Percentiles rank a stretch among this genome's conserved stretches.
Conservation (phyloP, 2,888 invertebrate genomes). For the Pristionchus entomophagus region DNA sequence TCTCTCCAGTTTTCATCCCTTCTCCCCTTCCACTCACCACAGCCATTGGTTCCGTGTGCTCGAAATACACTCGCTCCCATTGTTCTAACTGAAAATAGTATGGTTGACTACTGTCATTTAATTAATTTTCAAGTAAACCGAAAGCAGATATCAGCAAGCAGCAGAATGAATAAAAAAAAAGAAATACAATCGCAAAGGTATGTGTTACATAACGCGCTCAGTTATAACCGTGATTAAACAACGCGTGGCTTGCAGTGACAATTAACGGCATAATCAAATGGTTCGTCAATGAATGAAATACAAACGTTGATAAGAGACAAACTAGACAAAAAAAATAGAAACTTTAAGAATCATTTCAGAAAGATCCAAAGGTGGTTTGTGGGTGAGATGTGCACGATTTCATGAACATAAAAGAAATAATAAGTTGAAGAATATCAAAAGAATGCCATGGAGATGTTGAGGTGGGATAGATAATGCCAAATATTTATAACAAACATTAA, state of each 20-base stretch:
- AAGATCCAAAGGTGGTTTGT: too few species aligned
- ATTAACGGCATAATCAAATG: not conserved
- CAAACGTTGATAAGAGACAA: not conserved
- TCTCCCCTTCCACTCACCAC: not conserved
- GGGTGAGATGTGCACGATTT: too few species aligned
- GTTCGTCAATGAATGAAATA: not conserved
- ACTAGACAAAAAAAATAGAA: too few species aligned
- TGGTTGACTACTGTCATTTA: not conserved
- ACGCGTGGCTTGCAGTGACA: not conserved
- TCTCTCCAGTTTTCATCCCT: not conserved
- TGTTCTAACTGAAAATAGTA: slow-evolving; percentile 34
- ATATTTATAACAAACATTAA: slow-evolving; percentile 6
- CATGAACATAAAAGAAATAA: too few species aligned
- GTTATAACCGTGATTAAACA: not conserved
- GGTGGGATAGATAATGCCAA: not conserved
- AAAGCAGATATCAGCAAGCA: too few species aligned
- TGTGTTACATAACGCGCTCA: not conserved
- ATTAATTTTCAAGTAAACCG: not conserved
- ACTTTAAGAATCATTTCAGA: too few species aligned
- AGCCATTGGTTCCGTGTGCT: not conserved
- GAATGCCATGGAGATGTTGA: not conserved
- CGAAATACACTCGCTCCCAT: slow-evolving; percentile 40
- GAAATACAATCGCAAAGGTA: not conserved
- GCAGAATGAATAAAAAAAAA: not conserved
- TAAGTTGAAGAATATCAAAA: not conserved